These are phyloP conservation scores for Euzophera pinguis DNA, from an alignment of 2,888 invertebrate genomes.

Conservation along the genomic window DNA sequence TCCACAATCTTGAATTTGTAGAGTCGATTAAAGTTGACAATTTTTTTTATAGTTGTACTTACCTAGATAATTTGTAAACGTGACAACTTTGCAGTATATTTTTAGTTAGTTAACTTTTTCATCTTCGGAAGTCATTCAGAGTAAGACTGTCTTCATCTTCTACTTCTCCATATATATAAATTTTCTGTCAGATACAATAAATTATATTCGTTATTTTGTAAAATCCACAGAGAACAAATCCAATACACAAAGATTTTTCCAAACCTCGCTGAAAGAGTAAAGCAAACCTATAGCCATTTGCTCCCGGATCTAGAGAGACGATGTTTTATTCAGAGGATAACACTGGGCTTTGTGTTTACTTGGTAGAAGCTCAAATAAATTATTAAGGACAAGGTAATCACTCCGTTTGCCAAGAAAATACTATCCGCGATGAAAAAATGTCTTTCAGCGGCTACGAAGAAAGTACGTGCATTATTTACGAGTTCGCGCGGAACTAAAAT, in stretches of 20 bases:
- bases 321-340: slow-evolving; percentile 70
- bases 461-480: slow-evolving; percentile 42
- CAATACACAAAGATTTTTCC: slow-evolving; percentile 18
- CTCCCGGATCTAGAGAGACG: slow-evolving; percentile 46
- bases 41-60: too few relatives aligned
- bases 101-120: too few relatives aligned
- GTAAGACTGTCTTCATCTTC: too few relatives aligned
- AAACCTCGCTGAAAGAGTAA: slow-evolving; percentile 28
- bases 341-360: slow-evolving; percentile 66
- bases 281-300: slow-evolving; percentile 43
- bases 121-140: too few relatives aligned
- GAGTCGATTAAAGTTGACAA: too few relatives aligned
- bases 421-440: slow-evolving; percentile 50
- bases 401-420: slow-evolving; percentile 57
- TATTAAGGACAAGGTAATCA: slow-evolving; percentile 66
- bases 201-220: too few relatives aligned
- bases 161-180: too few relatives aligned
- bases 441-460: slow-evolving; percentile 43
- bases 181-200: too few relatives aligned
- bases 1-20: too few relatives aligned
- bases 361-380: slow-evolving; percentile 64
- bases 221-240: slow-evolving; percentile 1
- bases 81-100: too few relatives aligned
- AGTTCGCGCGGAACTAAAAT: slow-evolving; percentile 34
- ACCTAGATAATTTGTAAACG: too few relatives aligned